A percentile compares a stretch with the other conserved stretches of the same genome.
phyloP scores from a whole-genome alignment of 2,888 invertebrate species.

The Eledona agricola region DNA sequence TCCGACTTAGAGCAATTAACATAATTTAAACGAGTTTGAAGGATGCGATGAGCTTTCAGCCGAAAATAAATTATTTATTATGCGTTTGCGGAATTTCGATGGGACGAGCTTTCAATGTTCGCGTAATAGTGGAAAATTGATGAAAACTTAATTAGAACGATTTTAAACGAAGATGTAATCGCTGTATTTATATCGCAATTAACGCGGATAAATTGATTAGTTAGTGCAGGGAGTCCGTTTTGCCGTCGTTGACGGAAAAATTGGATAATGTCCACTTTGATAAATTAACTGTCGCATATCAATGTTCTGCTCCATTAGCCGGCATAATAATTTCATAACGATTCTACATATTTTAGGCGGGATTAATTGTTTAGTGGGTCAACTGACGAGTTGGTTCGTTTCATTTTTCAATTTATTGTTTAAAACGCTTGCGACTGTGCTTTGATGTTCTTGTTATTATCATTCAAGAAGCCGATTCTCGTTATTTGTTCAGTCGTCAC shows the following conservation, averaged over 20 bases:
- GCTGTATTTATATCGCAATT: slow-evolving; percentile 24
- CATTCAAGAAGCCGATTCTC: slow-evolving; percentile 9
- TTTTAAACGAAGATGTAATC: slow-evolving; percentile 23
- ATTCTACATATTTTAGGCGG: too few relatives aligned
- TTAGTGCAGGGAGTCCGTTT: slow-evolving; percentile 15
- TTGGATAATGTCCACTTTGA: slow-evolving; percentile 24
- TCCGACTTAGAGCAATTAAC: slow-evolving; percentile 28
- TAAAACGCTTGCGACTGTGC: slow-evolving; percentile 11
- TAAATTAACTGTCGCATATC: slow-evolving; percentile 18
- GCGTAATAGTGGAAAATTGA: slow-evolving; percentile 25
- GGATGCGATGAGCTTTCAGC: slow-evolving; percentile 16
- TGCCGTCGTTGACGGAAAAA: slow-evolving; percentile 16
- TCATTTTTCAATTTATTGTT: slow-evolving; percentile 36
- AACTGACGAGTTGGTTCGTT: slow-evolving; percentile 33
- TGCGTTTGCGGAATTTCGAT: slow-evolving; percentile 15
- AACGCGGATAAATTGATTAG: slow-evolving; percentile 21
- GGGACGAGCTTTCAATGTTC: slow-evolving; percentile 7
- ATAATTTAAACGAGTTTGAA: slow-evolving; percentile 33
- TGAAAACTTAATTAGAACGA: slow-evolving; percentile 18
- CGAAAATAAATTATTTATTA: slow-evolving; percentile 24
- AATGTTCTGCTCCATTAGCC: slow-evolving; percentile 22
- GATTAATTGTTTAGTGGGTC: too few relatives aligned
- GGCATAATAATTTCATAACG: too few relatives aligned
- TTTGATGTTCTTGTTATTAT: slow-evolving; percentile 25
- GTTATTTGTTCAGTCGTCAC: slow-evolving; percentile 11